Conservation (phyloP, 2,113 vertebrate species). For the Phoxinus phoxinus region DNA sequence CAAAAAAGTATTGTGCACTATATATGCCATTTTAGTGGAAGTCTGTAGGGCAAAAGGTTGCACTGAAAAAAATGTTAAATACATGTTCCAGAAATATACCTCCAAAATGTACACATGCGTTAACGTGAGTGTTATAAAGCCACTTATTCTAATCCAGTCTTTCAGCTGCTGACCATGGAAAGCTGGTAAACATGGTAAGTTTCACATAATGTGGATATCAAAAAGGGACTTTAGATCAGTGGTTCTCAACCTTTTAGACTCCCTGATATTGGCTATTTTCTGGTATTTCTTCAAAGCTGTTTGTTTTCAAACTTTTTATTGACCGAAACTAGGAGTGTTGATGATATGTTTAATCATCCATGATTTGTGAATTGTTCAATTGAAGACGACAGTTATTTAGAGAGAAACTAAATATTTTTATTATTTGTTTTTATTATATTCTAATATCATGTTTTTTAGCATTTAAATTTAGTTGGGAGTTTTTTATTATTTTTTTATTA, state of each 20-base stretch:
- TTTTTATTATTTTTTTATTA: neutral
- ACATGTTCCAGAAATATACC: neutral
- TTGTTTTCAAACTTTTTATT: neutral
- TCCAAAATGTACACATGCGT: neutral
- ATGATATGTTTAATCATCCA: neutral
- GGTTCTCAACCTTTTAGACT: neutral
- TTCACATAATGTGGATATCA: neutral
- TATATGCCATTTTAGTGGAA: neutral
- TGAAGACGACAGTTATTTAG: no score
- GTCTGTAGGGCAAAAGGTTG: neutral
- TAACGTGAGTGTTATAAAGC: neutral
- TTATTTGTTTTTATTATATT: neutral
- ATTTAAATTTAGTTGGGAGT: neutral
- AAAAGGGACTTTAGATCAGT: neutral
- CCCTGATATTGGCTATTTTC: neutral
- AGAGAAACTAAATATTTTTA: no score
- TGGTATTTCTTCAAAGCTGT: neutral
- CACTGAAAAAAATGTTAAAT: neutral
- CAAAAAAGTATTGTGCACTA: neutral
- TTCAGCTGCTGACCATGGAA: neutral
- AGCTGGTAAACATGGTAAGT: constrained; percentile 5
- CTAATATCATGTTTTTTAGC: neutral
- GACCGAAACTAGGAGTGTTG: neutral
- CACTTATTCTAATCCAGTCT: neutral
- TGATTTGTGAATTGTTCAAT: neutral